These are phyloP conservation scores for Otolemur garnettii DNA, from an alignment of 2,113 vertebrate species.

Conservation along the genomic window DNA sequence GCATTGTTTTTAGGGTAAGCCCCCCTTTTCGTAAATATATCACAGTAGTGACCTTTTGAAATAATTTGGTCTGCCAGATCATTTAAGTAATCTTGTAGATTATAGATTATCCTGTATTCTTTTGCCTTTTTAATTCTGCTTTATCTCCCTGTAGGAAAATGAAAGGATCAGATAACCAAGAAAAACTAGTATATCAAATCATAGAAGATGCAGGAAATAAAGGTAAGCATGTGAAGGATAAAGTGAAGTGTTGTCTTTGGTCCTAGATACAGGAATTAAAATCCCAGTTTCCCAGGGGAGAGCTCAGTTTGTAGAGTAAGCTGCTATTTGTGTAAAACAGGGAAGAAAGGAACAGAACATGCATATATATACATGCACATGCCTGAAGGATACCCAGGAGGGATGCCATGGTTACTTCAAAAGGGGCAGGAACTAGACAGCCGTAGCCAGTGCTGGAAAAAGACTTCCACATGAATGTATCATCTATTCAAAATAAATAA, in stretches of 20 bases:
- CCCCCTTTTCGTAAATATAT: constrained; percentile 66
- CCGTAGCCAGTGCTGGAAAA: background rate
- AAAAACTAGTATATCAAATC: constrained; percentile 99
- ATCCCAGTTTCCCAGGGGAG: background rate
- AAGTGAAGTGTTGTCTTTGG: background rate
- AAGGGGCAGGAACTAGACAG: background rate
- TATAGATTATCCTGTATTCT: background rate
- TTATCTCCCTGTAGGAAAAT: constrained; percentile 93
- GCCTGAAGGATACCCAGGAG: background rate
- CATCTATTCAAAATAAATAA: constrained; percentile 47
- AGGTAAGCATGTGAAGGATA: constrained; percentile 87
- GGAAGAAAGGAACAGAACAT: background rate
- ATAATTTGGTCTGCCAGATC: constrained; percentile 42
- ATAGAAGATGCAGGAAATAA: constrained; percentile 99
- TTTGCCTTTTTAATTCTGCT: constrained; percentile 69
- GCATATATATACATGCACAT: background rate
- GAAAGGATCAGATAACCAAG: constrained; percentile 99
- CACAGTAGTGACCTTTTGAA: constrained; percentile 35
- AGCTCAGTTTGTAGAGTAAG: background rate
- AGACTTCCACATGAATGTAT: background rate
- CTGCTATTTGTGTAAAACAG: constrained; percentile 35
- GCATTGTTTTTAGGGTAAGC: constrained; percentile 87
- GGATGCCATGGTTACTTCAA: background rate
- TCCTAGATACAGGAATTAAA: background rate
- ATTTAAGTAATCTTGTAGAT: constrained; percentile 58